phyloP scores from a whole-genome alignment of 2,888 invertebrate species.

The Dioctria linearis region DNA sequence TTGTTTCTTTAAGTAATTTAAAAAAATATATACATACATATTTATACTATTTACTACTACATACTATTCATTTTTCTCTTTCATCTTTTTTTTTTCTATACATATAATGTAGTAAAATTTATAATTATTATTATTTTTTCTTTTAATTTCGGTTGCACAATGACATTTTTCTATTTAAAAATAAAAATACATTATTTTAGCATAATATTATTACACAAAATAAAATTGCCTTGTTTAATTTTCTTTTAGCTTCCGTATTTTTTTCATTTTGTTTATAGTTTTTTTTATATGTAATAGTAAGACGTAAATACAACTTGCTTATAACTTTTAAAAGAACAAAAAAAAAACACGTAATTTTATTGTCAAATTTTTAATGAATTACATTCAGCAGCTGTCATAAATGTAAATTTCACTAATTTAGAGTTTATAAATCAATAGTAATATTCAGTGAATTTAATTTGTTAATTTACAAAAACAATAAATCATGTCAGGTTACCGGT shows the following conservation, averaged over 20 bases:
- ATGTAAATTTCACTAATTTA: conserved; percentile 36
- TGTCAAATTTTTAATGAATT: conserved; percentile 5
- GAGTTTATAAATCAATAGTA: conserved; percentile 32
- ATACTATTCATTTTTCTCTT: conserved; percentile 40
- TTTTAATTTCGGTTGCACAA: conserved; percentile 22
- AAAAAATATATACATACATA: conserved; percentile 21
- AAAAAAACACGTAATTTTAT: conserved; percentile 2
- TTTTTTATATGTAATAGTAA: conserved; percentile 3
- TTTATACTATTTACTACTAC: not conserved
- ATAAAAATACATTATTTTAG: not conserved
- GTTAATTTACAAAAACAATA: conserved; percentile 29
- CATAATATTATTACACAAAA: not conserved
- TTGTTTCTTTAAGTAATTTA: conserved; percentile 27
- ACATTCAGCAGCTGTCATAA: conserved; percentile 12
- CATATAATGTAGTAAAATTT: too few species aligned
- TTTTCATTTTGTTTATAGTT: not conserved
- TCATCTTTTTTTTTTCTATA: not conserved
- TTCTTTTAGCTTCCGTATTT: not conserved
- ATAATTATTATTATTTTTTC: not conserved
- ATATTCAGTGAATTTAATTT: conserved; percentile 23
- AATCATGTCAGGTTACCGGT: conserved; percentile 78
- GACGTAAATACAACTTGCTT: conserved; percentile 59
- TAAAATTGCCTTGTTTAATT: conserved; percentile 19
- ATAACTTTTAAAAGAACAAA: not conserved
- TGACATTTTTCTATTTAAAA: not conserved